phyloP scores from a whole-genome alignment of 1,140 invertebrate species.

The Papilio polytes region DNA sequence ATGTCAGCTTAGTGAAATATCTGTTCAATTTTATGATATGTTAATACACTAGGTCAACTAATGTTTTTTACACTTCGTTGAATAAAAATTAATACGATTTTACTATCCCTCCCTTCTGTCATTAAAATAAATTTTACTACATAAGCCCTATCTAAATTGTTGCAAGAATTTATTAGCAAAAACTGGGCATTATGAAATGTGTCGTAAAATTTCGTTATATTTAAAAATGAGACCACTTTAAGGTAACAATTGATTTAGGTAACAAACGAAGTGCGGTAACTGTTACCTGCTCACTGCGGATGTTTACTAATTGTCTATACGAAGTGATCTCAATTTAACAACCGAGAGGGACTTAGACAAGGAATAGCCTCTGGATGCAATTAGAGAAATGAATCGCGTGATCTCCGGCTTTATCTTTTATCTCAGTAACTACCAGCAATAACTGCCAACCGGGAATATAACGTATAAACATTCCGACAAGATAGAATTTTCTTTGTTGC shows the following conservation, averaged over 20 bases:
- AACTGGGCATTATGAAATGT: background rate
- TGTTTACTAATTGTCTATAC: conserved; percentile 41
- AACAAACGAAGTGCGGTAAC: background rate
- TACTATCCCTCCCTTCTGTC: background rate
- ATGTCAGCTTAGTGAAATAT: background rate
- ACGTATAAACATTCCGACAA: conserved; percentile 54
- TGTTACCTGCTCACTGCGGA: conserved; percentile 32
- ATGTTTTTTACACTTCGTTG: background rate
- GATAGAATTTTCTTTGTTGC: conserved; percentile 59
- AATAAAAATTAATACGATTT: background rate
- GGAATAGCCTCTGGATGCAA: conserved; percentile 57
- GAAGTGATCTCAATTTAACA: conserved; percentile 40
- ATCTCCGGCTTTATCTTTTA: conserved; percentile 66
- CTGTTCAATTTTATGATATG: background rate
- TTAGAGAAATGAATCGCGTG: conserved; percentile 73
- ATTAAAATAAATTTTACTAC: background rate
- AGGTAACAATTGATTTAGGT: background rate
- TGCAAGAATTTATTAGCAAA: background rate
- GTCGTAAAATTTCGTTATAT: background rate
- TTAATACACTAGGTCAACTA: background rate
- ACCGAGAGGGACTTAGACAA: conserved; percentile 35
- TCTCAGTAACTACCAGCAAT: conserved; percentile 58
- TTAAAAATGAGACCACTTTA: background rate
- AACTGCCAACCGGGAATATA: conserved; percentile 56
- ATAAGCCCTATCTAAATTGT: background rate